Conservation (phyloP, 2,113 vertebrate species). For the Laterallus jamaicensis region DNA sequence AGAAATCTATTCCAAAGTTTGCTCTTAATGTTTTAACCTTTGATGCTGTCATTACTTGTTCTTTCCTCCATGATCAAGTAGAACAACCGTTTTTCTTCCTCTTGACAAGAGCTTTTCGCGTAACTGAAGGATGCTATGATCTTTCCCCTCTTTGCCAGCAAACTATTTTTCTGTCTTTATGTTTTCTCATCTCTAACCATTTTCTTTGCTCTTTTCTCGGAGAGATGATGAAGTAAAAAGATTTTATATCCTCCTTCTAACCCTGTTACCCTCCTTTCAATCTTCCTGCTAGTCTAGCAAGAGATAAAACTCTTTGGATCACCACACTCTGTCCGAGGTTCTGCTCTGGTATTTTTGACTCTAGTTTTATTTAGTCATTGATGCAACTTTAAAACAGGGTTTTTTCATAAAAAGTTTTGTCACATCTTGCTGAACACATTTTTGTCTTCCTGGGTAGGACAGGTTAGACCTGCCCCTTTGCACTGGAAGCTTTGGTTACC, state of each 20-base stretch:
- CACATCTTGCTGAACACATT: not conserved
- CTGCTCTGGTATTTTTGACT: not conserved
- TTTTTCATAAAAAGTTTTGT: not conserved
- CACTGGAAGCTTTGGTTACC: not conserved
- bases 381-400: not conserved
- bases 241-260: not conserved
- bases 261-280: not conserved
- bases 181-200: slow-evolving; percentile 11
- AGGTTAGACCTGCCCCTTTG: not conserved
- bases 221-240: slow-evolving; percentile 1
- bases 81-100: slow-evolving; percentile 48
- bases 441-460: not conserved
- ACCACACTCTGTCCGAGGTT: not conserved
- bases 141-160: slow-evolving; percentile 14
- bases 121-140: slow-evolving; percentile 28
- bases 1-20: slow-evolving; percentile 30
- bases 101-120: slow-evolving; percentile 29
- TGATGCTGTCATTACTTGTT: slow-evolving; percentile 45
- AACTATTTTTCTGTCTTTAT: slow-evolving; percentile 31
- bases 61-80: slow-evolving; percentile 30
- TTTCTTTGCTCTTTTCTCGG: slow-evolving; percentile 17
- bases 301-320: not conserved
- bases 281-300: not conserved
- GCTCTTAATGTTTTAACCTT: slow-evolving; percentile 18
- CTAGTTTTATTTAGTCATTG: not conserved